Percentiles rank a stretch among this genome's conserved stretches.
Evolutionary conservation across 2,888 invertebrate species (phyloP).

Genomic region (Augiades crinisus): DNA sequence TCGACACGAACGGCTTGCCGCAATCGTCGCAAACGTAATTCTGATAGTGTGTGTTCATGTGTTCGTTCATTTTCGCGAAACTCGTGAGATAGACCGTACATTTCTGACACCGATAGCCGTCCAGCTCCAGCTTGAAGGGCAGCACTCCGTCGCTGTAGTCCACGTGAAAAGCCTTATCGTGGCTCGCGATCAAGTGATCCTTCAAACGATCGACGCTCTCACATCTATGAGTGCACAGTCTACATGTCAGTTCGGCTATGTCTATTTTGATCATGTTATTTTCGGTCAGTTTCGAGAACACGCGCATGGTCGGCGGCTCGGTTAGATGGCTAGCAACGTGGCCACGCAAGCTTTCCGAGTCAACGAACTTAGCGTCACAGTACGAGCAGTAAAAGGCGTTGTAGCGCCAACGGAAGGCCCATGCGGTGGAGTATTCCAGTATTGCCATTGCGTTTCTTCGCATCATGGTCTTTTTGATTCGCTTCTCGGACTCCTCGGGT

Average conservation of each 20-base stretch:
- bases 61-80: constrained; percentile 64
- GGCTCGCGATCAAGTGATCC: constrained; percentile 49
- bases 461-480: constrained; percentile 72
- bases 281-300: constrained; percentile 66
- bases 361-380: constrained; percentile 61
- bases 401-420: constrained; percentile 72
- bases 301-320: constrained; percentile 50
- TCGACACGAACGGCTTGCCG: constrained; percentile 67
- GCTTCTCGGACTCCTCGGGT: constrained; percentile 64
- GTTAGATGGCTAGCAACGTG: constrained; percentile 55
- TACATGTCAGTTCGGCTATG: constrained; percentile 55
- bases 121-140: constrained; percentile 60
- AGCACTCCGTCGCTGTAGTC: constrained; percentile 66
- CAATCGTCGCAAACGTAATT: constrained; percentile 69
- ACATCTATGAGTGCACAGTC: constrained; percentile 49
- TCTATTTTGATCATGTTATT: constrained; percentile 75
- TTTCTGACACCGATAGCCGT: constrained; percentile 57
- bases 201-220: constrained; percentile 53
- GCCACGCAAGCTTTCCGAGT: constrained; percentile 48
- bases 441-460: constrained; percentile 62
- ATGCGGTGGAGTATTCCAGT: constrained; percentile 66
- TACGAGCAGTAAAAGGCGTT: constrained; percentile 68
- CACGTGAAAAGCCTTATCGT: constrained; percentile 46
- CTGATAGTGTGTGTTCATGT: constrained; percentile 69
- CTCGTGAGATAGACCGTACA: constrained; percentile 50